Base-by-base conservation (phyloP, 2,888 invertebrate species). In the Ormyrus pomaceus region DNA sequence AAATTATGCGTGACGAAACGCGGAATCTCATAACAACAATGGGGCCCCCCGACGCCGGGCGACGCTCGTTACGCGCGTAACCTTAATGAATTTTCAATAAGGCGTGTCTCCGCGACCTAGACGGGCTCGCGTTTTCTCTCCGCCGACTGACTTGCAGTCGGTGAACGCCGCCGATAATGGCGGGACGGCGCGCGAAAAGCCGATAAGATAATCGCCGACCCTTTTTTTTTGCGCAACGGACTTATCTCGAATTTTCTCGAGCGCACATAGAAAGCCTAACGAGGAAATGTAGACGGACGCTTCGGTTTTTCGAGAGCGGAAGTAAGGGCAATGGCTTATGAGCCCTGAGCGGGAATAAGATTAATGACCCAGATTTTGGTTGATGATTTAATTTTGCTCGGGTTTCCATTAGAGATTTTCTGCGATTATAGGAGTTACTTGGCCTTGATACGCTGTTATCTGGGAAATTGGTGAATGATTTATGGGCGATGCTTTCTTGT, bases 21-120 rank as follows among this genome's bases (percentile, higher is more conserved):
- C 34, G 34, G 34, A 34, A 4, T 10, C 45, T 62, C 46, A 53
- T 59, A 62, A 76, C 76, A 62, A 76, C 76, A 76, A 69, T 72
- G 11, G 11, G 5, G n/a, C 9, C 11, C 19, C 34, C 34, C 34
- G 34, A 4, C 34, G 34, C 4, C 34, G 9, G 10, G 19, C 9
- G 45, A 50, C 13, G 58, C 48, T 73, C 73, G 19, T 56, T 73
- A 56, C 64, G 7, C 64, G 13, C 75, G 75, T 56, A 75, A 75
- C 59, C 62, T 69, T 34, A 76, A 76, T 76, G 68, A 76, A 76
- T 76, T 76, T 76, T 69, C 76, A 76, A 76, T 76, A 76, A 76
- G 69, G 69, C 62, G 69, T 62, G 61, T 46, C 76, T 11, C 55
- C 5, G 8, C 11, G 13, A 5, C 46, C 11, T 8, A 5, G 9